Evolutionary conservation across 2,888 invertebrate species (phyloP), one percentile per base, ranked within the genome.

Genomic region (Orchesella flavescens): DNA sequence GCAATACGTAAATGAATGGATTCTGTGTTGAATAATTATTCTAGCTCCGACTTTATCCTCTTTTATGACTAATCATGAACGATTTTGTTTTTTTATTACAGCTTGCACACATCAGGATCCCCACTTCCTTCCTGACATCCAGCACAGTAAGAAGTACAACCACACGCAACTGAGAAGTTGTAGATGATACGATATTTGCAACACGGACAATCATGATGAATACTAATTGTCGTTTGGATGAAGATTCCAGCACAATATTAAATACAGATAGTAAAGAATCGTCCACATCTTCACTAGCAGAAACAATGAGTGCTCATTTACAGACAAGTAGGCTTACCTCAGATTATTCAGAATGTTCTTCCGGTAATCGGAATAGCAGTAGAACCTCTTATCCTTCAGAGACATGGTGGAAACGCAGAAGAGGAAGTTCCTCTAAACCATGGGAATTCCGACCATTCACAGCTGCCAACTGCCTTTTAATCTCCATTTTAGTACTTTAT

Each of bases 381-480:
- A 68, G 43, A 43, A 43, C 5, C 66, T 57, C 21, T 44, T 34
- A 23, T 44, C 24, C 66, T 13, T 49, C 66, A 75, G 53, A 65
- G 75, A 65, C 68, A 13, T 55, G 68, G 17, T 57, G 63, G 65
- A 65, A 55, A 13, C 44, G 23, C 1, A 75, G 46, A 63, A 23
- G 21, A 63, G 43, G 17, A n/a, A 65, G 34, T 21, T 13, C 5
- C 7, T 65, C 12, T n/a, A 66, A 34, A 44, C 17, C 43, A 65
- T 66, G 77, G 69, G 66, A 68, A 68, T 69, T 69, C 44, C 77
- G 61, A 44, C 69, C 69, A 61, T 59, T 59, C 61, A 59, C 77
- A 61, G 61, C 69, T 59, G 69, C 69, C 77, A 77, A 77, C 61
- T 77, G 77, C 77, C 77, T 77, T 77, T 55, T 76, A 55, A 77